These are phyloP conservation scores for Sciaenops ocellatus DNA, from an alignment of 2,797 vertebrate genomes.

Conservation along the genomic window DNA sequence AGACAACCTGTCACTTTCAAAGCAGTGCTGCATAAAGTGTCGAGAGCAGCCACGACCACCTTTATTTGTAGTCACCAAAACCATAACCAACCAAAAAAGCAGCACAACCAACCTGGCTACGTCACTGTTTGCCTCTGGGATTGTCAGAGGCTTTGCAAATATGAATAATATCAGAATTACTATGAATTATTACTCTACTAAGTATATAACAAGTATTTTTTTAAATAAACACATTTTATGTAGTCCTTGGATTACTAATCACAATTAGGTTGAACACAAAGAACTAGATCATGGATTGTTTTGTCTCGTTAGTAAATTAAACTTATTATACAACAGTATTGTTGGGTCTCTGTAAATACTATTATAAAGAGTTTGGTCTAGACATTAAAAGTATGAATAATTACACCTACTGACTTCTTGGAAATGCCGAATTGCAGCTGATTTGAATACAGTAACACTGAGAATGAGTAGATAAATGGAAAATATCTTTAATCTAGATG, in stretches of 20 bases:
- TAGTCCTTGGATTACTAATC: too few relatives aligned
- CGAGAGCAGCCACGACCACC: background rate
- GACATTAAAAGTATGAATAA: too few relatives aligned
- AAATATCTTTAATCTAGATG: background rate
- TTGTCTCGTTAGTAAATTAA: too few relatives aligned
- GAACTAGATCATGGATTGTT: too few relatives aligned
- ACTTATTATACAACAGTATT: too few relatives aligned
- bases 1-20: background rate
- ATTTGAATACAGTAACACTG: background rate
- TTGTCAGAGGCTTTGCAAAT: background rate
- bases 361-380: too few relatives aligned
- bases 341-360: too few relatives aligned
- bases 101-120: conserved; percentile 1
- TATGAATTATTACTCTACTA: background rate
- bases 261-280: too few relatives aligned
- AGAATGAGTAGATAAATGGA: background rate
- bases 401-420: background rate
- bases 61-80: conserved; percentile 24
- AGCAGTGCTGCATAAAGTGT: background rate
- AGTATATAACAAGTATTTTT: too few relatives aligned
- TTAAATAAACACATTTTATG: too few relatives aligned
- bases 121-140: conserved; percentile 48
- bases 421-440: background rate
- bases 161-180: background rate
- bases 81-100: background rate